Base-by-base conservation (phyloP, 2,888 invertebrate species). In the Morinoia aosen region DNA sequence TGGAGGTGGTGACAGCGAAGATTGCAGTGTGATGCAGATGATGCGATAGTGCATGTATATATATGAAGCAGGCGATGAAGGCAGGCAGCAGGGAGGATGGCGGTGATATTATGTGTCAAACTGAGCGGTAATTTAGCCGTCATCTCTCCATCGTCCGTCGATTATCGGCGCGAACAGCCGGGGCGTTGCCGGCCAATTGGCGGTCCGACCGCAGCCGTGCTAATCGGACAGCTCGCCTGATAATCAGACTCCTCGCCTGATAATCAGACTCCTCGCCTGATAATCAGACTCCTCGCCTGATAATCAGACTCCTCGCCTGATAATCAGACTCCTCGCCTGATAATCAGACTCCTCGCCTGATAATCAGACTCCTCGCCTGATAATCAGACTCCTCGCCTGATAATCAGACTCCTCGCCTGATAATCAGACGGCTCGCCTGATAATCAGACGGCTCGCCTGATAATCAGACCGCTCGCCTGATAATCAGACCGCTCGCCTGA, bases 21-120 rank as follows among this genome's bases (percentile, higher is more conserved):
- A 90, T 90, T 90, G 90, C 48, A 19, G 40, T 40, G 40, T 90
- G 40, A 48, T 90, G 90, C 48, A 90, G 90, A 19, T 76, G 76
- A 76, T 76, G 33, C 8, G 25, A 10, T 33, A 16, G 25, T 33
- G 33, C 25, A 33, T 33, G 25, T 76, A 33, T 33, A 33, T 76
- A 19, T 33, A 33, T 76, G 25, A 16, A 76, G 48, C 48, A 40
- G 39, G 90, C 48, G 93, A 57, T 57, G 93, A 14, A 33, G 58
- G 93, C 33, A 33, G 57, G 25, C 57, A 93, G 57, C 19, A 57
- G 57, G 93, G 93, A 93, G 93, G 93, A 93, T 93, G 93, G 16
- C 33, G 93, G 93, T 93, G 93, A 93, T 93, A 93, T 93, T 93
- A 48, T 93, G 93, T 93, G 93, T 93, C 93, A 93, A 48, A 33